Evolutionary conservation across 2,797 vertebrate species (phyloP), one percentile per base, ranked within the genome.

Genomic region (Zenarchopterus dispar): DNA sequence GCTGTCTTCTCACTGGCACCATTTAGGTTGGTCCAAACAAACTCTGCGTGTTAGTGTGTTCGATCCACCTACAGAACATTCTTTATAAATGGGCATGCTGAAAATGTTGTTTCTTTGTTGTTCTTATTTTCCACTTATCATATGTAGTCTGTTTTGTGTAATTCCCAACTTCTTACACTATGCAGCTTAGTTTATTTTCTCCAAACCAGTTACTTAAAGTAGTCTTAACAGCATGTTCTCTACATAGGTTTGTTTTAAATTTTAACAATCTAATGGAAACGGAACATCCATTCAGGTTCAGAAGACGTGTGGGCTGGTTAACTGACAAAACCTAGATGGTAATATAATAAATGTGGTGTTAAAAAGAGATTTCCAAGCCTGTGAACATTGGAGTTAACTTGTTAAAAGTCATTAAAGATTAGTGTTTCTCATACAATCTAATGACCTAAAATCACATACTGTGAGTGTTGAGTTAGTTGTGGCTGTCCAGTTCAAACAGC

Each of bases 311-410:
- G 16, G 21, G 17, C 24, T 6, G 4, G 11, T 33, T 24, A 46
- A 5, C 13, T 49, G 17, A 26, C 23, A 26, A 11, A 10, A 36
- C 33, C 9, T 2, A 33, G 11, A 36, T 36, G 10, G 33, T 36
- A 9, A 36, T 13, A 10, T 36, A 9, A 36, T 13, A 10, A 36
- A 1, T 36, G 33, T 36, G 9, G 13, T 36, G 41, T 49, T 49
- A 24, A 49, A 23, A 17, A 60, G 33, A 41, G 21, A 24, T 24
- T 16, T 46, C 46, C 17, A 49, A 48, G 39, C 56, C 45, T n/a
- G n/a, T 52, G 22, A 52, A n/a, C 31, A 16, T n/a, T 8, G 17
- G 26, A 6, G 9, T 21, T 6, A 52, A n/a, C 19, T 47, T 62
- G 6, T 23, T 45, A 3, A 52, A 26, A 51, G 10, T 5, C 21